Base-by-base conservation (phyloP, 2,113 vertebrate species). In the Notothenia coriiceps region DNA sequence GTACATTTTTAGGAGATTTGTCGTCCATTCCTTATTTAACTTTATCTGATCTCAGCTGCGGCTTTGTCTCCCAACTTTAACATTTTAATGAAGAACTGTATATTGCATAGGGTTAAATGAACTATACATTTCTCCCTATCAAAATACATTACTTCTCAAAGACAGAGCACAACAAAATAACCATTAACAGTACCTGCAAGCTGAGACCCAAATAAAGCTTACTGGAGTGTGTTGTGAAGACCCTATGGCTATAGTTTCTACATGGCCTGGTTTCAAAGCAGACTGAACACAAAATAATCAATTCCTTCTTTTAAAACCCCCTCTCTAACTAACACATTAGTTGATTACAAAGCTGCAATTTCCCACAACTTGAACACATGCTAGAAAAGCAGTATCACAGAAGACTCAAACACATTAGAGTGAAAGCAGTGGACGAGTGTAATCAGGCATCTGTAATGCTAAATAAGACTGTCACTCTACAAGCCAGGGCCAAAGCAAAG, bases 261-360 rank as follows among this genome's bases (percentile, higher is more conserved):
- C 86, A 87, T 91, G 91, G 84, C 91, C 91, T 91, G 85, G 83
- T 90, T 94, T 90, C 75, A 83, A 72, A 80, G 51, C 44, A 84
- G 76, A 74, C 22, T 67, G 59, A 83, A 80, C 77, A 80, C 74
- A 85, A 79, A 60, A 70, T 6, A 85, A 93, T 92, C 93, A 91
- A 88, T 91, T 73, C 22, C 10, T 69, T 80, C 64, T 81, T 80
- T 80, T 13, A 52, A 68, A 74, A 44, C 12, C 56, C 11, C 70
- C 66, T 66, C 59, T 61, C 20, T 59, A 22, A 35, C 35, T 52
- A 56, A 71, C 18, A 35, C 55, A 43, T 59, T 40, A 49, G 11
- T 40, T 44, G 11, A 50, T 12, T 52, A 6, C 1, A 49, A 13
- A 25, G 20, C 14, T 55, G 22, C 25, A 55, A 4, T 75, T 74